Percentiles rank a stretch among this genome's conserved stretches.
phyloP scores from a whole-genome alignment of 1,140 invertebrate genomes.

The Neodiprion lecontei region DNA sequence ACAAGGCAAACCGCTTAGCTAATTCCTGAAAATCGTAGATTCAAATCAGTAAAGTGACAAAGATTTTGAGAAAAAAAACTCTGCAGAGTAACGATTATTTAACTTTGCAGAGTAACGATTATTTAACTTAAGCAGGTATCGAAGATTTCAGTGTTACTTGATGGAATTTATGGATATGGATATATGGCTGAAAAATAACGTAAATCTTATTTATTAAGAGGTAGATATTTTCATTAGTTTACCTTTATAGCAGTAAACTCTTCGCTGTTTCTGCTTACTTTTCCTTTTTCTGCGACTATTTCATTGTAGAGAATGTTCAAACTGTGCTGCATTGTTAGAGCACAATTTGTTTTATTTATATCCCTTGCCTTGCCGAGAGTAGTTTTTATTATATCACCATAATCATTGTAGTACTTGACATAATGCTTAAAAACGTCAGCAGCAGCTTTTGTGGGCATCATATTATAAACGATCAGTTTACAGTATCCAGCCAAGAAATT shows the following conservation, averaged over 20 bases:
- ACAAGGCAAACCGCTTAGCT: slow-evolving; percentile 94
- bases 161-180: no score
- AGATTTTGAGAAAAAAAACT: background rate
- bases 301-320: slow-evolving; percentile 86
- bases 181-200: no score
- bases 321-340: slow-evolving; percentile 92
- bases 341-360: slow-evolving; percentile 97
- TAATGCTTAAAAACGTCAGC: slow-evolving; percentile 98
- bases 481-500: slow-evolving; percentile 97
- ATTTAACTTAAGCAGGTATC: no score
- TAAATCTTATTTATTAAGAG: no score
- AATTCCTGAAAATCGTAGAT: slow-evolving; percentile 73
- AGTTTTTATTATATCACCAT: slow-evolving; percentile 99
- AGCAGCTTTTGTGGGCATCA: slow-evolving; percentile 89
- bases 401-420: slow-evolving; percentile 98
- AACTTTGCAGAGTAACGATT: no score
- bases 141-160: no score
- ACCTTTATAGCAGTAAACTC: slow-evolving; percentile 88
- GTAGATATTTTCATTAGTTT: slow-evolving; percentile 15
- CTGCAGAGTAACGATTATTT: no score
- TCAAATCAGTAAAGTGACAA: slow-evolving; percentile 35
- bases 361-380: slow-evolving; percentile 96
- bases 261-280: slow-evolving; percentile 75
- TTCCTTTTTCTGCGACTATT: slow-evolving; percentile 68
- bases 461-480: slow-evolving; percentile 97